Conservation (phyloP, 1,140 invertebrate genomes). For the Bombus ignitus region DNA sequence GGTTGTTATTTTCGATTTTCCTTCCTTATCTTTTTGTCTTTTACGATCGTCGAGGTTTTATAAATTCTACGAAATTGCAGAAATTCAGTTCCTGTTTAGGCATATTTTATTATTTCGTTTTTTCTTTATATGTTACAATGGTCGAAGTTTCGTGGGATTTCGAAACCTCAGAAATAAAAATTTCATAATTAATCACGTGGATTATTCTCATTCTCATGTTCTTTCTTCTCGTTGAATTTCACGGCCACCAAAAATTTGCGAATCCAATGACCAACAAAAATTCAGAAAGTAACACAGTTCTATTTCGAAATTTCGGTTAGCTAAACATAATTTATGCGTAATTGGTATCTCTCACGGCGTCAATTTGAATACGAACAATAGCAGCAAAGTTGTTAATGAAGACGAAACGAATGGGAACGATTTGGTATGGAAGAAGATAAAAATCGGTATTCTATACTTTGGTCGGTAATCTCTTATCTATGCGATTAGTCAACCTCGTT, state of each 20-base stretch:
- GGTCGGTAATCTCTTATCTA: neutral
- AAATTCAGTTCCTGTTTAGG: too few relatives aligned
- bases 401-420: neutral
- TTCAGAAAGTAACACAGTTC: neutral
- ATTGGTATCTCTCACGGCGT: neutral
- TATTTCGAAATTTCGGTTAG: neutral
- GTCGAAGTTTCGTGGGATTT: too few relatives aligned
- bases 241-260: neutral
- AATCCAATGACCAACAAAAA: neutral
- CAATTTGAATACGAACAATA: neutral
- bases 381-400: neutral
- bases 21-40: neutral
- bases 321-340: too few relatives aligned
- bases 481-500: neutral
- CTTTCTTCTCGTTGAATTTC: too few relatives aligned
- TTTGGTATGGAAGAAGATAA: neutral
- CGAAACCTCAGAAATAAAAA: fast-evolving
- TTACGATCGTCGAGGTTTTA: too few relatives aligned
- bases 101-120: too few relatives aligned
- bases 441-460: neutral
- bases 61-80: neutral
- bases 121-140: too few relatives aligned
- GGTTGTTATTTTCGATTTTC: neutral
- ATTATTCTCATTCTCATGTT: too few relatives aligned
- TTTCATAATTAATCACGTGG: too few relatives aligned